Evolutionary conservation across 2,888 invertebrate genomes (phyloP).

Genomic region (Drosophila kanekoi): DNA sequence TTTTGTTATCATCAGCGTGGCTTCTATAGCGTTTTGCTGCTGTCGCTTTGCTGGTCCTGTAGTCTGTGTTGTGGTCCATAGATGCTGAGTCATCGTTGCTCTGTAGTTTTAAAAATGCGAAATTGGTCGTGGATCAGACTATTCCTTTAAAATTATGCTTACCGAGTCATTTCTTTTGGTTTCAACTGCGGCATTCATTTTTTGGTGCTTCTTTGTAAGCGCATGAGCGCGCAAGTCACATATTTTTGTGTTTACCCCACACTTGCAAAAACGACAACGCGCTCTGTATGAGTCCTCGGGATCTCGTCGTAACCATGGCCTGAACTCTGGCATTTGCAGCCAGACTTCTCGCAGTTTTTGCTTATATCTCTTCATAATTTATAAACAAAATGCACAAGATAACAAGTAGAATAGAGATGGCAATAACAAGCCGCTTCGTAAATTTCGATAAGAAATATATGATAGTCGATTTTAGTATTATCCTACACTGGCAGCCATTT

Average conservation of each 20-base stretch:
- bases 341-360: constrained; percentile 69
- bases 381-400: constrained; percentile 17
- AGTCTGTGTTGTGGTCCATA: constrained; percentile 16
- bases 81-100: constrained; percentile 17
- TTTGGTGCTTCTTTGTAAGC: constrained; percentile 62
- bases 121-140: not conserved
- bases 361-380: constrained; percentile 63
- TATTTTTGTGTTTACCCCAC: constrained; percentile 67
- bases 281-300: constrained; percentile 71
- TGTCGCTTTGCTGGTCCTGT: constrained; percentile 10
- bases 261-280: constrained; percentile 64
- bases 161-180: constrained; percentile 35
- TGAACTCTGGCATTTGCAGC: constrained; percentile 69
- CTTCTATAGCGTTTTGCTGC: constrained; percentile 26
- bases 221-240: constrained; percentile 69
- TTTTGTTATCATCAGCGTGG: not conserved
- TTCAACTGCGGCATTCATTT: constrained; percentile 17
- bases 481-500: constrained; percentile 13
- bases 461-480: not conserved
- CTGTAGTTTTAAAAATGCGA: constrained; percentile 9
- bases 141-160: not conserved
- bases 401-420: not conserved
- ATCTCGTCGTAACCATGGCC: constrained; percentile 59
- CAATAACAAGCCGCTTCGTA: constrained; percentile 29
- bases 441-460: constrained; percentile 12